Conservation (phyloP, 2,113 vertebrate species). For the Camelus dromedarius region DNA sequence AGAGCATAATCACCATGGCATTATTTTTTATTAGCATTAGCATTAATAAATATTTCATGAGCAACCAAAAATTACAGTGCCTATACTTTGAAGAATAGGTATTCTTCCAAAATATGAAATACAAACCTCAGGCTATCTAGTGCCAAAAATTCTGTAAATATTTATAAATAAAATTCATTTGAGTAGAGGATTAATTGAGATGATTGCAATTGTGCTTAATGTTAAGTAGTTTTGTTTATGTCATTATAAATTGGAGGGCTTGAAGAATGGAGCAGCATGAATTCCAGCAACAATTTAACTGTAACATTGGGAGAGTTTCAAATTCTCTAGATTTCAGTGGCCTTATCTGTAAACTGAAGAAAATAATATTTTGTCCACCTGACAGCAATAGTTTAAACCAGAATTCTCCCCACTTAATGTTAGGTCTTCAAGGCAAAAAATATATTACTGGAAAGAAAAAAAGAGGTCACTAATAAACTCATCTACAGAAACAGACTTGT, state of each 20-base stretch:
- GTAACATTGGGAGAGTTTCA: conserved; percentile 30
- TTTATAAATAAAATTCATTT: conserved; percentile 80
- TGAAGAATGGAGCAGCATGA: conserved; percentile 64
- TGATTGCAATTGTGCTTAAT: conserved; percentile 75
- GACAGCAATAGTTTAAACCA: not conserved
- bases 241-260: conserved; percentile 65
- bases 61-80: conserved; percentile 78
- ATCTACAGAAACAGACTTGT: no score
- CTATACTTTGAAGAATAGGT: conserved; percentile 73
- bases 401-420: not conserved
- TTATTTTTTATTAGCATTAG: conserved; percentile 81
- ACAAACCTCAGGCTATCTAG: conserved; percentile 51
- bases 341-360: conserved; percentile 31
- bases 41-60: conserved; percentile 82
- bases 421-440: not conserved
- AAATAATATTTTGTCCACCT: conserved; percentile 32
- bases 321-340: conserved; percentile 34
- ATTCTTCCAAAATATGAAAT: conserved; percentile 74
- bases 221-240: conserved; percentile 79
- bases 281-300: conserved; percentile 60
- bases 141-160: conserved; percentile 72
- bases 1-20: conserved; percentile 75
- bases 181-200: conserved; percentile 76
- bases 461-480: no score
- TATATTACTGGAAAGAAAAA: not conserved